Conservation (phyloP, 2,888 invertebrate genomes). For the Phengaris arion region DNA sequence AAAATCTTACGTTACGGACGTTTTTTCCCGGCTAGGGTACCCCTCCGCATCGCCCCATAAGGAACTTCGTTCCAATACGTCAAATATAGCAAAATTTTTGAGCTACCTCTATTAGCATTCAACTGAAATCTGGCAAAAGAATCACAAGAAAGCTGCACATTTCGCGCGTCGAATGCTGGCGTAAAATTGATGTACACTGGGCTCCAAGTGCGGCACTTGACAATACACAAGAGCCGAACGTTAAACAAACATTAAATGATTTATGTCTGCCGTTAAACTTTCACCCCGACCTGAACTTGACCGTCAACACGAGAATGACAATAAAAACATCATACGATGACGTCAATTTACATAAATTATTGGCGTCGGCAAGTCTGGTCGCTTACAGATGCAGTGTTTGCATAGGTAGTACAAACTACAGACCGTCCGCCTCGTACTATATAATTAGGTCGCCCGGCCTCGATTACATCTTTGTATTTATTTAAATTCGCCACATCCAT, state of each 20-base stretch:
- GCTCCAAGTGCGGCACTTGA: constrained; percentile 18
- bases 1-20: no score
- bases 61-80: no score
- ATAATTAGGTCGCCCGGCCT: constrained; percentile 72
- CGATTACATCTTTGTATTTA: constrained; percentile 37
- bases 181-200: neutral
- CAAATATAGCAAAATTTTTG: no score
- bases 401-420: constrained; percentile 60
- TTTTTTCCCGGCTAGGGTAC: no score
- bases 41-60: no score
- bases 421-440: constrained; percentile 74
- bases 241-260: constrained; percentile 36
- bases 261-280: constrained; percentile 62
- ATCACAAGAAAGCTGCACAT: neutral
- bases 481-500: constrained; percentile 22
- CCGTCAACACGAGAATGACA: constrained; percentile 68
- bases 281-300: constrained; percentile 70
- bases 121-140: neutral
- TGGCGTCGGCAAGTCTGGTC: constrained; percentile 67
- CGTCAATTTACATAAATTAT: constrained; percentile 78
- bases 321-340: constrained; percentile 77
- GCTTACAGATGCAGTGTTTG: constrained; percentile 74
- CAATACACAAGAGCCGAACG: constrained; percentile 32
- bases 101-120: no score
- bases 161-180: neutral